Evolutionary conservation across 2,888 invertebrate genomes (phyloP), one percentile per base, ranked within the genome.

Genomic region (Pherbina coryleti): DNA sequence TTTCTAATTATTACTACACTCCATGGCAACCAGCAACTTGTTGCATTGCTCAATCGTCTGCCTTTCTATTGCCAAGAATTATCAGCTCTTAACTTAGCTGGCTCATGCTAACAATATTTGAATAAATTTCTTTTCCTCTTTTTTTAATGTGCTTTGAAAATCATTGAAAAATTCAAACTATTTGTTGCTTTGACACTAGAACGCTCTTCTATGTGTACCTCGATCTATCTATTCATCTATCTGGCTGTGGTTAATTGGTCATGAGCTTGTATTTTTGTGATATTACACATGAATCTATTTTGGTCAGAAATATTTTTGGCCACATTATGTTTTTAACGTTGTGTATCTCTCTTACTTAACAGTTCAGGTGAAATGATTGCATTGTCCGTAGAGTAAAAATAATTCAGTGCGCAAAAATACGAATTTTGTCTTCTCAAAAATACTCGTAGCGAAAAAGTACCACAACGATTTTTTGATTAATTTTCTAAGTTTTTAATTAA

Each of bases 161-260:
- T 8, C 9, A 14, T 34, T 17, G 3, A 28, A 11, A 17, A 28
- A 31, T 64, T 34, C 31, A 17, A 28, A 4, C 25, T 31, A 17
- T 25, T 31, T n/a, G 64, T 31, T 25, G 31, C n/a, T 34, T n/a
- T n/a, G 31, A 31, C 44, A 44, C 11, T 44, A 44, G 11, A 37
- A 37, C 1, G 60, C 17, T 1, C 22, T 34, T 5, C 11, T 34
- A 11, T n/a, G 5, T 28, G 19, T 44, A 22, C 8, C 19, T 11
- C 28, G 8, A 19, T 49, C 5, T 28, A 31, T 49, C n/a, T 28
- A 60, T 44, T 25, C 44, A 22, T 25, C 53, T 70, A 3, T 22
- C 5, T 57, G 37, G 14, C 72, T 53, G 66, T 51, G 64, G 34
- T 66, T 75, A 75, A 75, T 75, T 75, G 74, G 66, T 75, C 66